These are phyloP conservation scores for Acrocephalus scirpaceus DNA, from an alignment of 2,797 vertebrate genomes.

Conservation along the genomic window DNA sequence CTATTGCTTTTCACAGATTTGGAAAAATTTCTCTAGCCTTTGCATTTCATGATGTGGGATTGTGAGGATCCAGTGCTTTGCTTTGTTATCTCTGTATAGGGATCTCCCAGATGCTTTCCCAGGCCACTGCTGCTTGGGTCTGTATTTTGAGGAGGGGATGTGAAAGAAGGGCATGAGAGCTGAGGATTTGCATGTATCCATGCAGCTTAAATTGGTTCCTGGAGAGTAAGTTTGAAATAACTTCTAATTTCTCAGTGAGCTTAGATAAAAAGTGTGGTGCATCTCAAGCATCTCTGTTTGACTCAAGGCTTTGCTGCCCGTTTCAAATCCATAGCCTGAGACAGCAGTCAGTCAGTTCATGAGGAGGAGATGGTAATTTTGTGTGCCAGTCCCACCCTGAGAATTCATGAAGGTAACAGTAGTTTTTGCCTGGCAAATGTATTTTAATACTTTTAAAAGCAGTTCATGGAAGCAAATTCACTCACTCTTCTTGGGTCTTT, in stretches of 20 bases:
- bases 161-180: background rate
- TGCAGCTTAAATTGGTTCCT: background rate
- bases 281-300: background rate
- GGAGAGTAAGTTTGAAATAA: background rate
- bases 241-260: background rate
- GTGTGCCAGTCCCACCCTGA: background rate
- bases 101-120: background rate
- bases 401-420: background rate
- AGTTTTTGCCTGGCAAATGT: background rate
- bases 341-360: background rate
- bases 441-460: background rate
- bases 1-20: background rate
- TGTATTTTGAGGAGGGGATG: background rate
- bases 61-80: background rate
- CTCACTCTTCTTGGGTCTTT: background rate
- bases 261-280: rapidly evolving
- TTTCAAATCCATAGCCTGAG: background rate
- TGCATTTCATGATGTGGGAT: background rate
- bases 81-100: rapidly evolving
- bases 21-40: background rate
- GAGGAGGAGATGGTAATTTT: background rate
- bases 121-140: background rate
- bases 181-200: background rate
- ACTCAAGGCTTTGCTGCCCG: background rate
- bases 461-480: background rate